Evolutionary conservation across 2,797 vertebrate species (phyloP), one percentile per base, ranked within the genome.

Genomic region (Protonibea diacanthus): DNA sequence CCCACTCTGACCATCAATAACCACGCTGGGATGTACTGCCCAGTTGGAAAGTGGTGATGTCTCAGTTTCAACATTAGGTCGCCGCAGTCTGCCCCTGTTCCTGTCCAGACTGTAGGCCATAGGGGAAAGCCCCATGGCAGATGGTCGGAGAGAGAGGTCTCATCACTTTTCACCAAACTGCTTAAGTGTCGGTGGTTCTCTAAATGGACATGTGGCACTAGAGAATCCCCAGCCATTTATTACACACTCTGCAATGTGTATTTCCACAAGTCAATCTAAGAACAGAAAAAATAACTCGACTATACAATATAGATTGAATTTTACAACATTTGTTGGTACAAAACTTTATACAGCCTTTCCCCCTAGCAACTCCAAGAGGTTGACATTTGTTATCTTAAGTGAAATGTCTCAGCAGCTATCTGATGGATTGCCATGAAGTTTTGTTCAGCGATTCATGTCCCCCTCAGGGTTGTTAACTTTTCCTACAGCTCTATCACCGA

Each of bases 91-190:
- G 80, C 51, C 74, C 48, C 66, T 76, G 62, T 73, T 79, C 77
- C 70, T 69, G 64, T 66, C 72, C 83, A 89, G 83, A 84, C 78
- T 81, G 83, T 63, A 66, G 65, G 82, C 81, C 40, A 58, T 15
- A 71, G 71, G 77, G 80, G 69, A 75, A 78, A 80, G 66, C 83
- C 84, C 81, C 4, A 21, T 60, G 79, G 88, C 90, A 92, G 89
- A 92, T 90, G 89, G 87, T 83, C 74, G 70, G 75, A 80, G 86
- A 81, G 64, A 82, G 21, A 42, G 62, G 51, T 79, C 65, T 84
- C 81, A 88, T 82, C 48, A 38, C 59, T 88, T 76, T 80, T 64
- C 67, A 80, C 68, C 76, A 86, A 87, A 89, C 74, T 68, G 74
- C 51, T 76, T 45, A 73, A 83, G 67, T 83, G 71, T 77, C 63